Percentiles rank a stretch among this genome's conserved stretches.
These are phyloP conservation scores for Melinaea menophilus DNA, from an alignment of 2,888 invertebrate species.

Conservation along the genomic window DNA sequence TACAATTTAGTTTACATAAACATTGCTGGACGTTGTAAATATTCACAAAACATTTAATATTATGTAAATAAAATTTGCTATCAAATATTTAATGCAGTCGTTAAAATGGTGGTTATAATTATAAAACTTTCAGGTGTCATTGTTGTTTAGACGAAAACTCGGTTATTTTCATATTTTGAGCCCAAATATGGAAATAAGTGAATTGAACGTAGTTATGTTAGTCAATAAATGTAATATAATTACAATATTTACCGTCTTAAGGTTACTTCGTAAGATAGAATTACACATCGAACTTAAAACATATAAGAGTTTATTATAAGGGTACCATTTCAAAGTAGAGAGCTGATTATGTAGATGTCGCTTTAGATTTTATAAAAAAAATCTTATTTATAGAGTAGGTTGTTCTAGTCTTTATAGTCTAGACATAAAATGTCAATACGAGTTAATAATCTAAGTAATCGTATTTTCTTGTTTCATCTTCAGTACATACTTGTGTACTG, in stretches of 20 bases:
- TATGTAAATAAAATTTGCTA: slow-evolving; percentile 5
- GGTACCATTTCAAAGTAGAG: neutral
- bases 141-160: slow-evolving; percentile 4
- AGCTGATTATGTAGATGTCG: slow-evolving; percentile 8
- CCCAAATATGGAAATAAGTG: slow-evolving; percentile 40
- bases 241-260: slow-evolving; percentile 7
- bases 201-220: slow-evolving; percentile 5
- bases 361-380: slow-evolving; percentile 22
- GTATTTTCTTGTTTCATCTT: neutral
- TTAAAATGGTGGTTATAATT: neutral
- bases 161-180: slow-evolving; percentile 40
- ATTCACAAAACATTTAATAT: neutral
- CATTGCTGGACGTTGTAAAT: neutral
- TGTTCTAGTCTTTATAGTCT: neutral
- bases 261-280: slow-evolving; percentile 8
- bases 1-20: neutral
- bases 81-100: neutral
- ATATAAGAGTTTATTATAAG: slow-evolving; percentile 4
- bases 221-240: slow-evolving; percentile 7
- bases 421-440: slow-evolving; percentile 21
- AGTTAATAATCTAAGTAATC: neutral
- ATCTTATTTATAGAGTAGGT: neutral
- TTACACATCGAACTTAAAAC: slow-evolving; percentile 23
- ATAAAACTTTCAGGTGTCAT: neutral
- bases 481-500: neutral